Evolutionary conservation across 2,888 invertebrate genomes (phyloP), one percentile per base, ranked within the genome.

Genomic region (Nephrotoma flavescens): DNA sequence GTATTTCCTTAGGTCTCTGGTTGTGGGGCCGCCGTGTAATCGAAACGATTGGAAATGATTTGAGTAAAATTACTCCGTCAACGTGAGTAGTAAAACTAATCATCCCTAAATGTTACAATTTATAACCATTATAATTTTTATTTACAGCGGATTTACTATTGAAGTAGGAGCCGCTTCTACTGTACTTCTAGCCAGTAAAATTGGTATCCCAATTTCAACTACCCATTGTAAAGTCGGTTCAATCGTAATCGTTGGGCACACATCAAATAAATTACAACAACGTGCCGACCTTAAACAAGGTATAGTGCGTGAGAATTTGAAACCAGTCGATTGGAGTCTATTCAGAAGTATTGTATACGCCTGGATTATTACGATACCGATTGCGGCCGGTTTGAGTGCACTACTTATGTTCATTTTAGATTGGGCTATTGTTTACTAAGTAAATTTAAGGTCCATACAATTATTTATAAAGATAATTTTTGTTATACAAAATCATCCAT

Each of bases 221-320:
- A 99, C 99, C 2, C 99, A 99, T 91, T 99, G 99, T 92, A 99
- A 99, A 93, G 99, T 99, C 42, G 99, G 99, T 87, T 98, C 98
- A n/a, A 98, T 99, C 52, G 99, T 99, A 84, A 97, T 97, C 90
- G 98, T 99, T 87, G 99, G 98, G 9, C 96, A 97, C 92, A 95
- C 95, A 89, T 95, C 94, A 87, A 52, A 41, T 3, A 86, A 86
- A 94, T 93, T 90, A 92, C 96, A 86, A 96, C 96, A 92, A 93
- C 95, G 95, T 95, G 89, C 90, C 87, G 87, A 87, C 86, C n/a
- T 57, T 42, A 84, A 71, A 12, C 87, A 88, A 42, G 87, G 87
- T 71, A 45, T 86, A 42, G 31, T 71, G 3, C 7, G 9, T 1
- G 71, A 71, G 11, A 44, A 12, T 12, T 6, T 31, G 6, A 12